Evolutionary conservation across 2,113 vertebrate genomes (phyloP).

Genomic region (Eptesicus fuscus): DNA sequence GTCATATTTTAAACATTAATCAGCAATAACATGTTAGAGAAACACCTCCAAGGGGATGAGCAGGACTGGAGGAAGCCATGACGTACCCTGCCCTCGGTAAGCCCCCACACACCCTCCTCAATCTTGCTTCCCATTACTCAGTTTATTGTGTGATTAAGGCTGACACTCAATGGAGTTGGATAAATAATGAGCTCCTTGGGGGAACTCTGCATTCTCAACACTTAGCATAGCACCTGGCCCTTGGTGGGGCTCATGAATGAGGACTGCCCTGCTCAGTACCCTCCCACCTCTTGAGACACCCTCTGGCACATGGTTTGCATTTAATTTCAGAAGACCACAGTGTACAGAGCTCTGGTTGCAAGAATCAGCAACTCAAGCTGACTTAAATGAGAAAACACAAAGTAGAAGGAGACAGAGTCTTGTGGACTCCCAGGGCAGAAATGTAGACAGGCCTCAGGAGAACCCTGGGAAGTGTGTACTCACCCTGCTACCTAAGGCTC

Average conservation of each 20-base stretch:
- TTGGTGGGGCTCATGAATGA: not conserved
- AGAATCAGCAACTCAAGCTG: not conserved
- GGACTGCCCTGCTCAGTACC: not conserved
- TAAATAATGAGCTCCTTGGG: not conserved
- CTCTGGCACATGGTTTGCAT: not conserved
- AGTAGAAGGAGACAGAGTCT: not conserved
- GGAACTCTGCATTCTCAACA: not conserved
- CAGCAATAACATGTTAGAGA: not conserved
- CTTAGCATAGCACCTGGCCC: not conserved
- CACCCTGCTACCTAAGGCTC: too few species aligned
- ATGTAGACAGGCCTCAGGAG: not conserved
- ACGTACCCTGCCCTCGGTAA: accelerated
- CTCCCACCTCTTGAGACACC: not conserved
- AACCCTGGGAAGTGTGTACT: not conserved
- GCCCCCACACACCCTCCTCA: too few species aligned
- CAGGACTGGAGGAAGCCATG: not conserved
- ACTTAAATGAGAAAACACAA: not conserved
- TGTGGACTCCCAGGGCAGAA: not conserved
- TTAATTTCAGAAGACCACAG: not conserved
- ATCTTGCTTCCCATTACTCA: not conserved
- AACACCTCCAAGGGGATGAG: not conserved
- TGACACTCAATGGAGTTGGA: not conserved
- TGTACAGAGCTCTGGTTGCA: not conserved
- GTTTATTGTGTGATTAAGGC: not conserved
- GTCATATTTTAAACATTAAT: not conserved